Evolutionary conservation across 1,140 invertebrate genomes (phyloP).

Genomic region (Nephila pilipes): DNA sequence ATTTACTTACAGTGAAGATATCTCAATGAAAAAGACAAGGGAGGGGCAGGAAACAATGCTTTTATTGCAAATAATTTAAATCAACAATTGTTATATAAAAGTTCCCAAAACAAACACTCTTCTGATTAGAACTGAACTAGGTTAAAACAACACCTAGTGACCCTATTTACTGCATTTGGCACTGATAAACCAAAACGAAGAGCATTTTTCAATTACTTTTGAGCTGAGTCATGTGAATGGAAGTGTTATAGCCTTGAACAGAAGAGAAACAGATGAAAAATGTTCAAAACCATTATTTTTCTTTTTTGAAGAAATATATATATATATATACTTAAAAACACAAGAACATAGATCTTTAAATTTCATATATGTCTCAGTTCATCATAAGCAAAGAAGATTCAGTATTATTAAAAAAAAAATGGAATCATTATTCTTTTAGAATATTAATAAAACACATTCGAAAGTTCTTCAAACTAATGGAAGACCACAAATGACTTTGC

Average conservation of each 20-base stretch:
- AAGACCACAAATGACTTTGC: not conserved
- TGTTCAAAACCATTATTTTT: not conserved
- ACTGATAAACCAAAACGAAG: conserved; percentile 39
- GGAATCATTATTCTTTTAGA: not conserved
- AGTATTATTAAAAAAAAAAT: not conserved
- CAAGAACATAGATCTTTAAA: not conserved
- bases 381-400: not conserved
- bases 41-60: not conserved
- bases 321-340: not conserved
- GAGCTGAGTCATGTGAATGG: not conserved
- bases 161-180: conserved; percentile 39
- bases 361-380: not conserved
- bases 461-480: not conserved
- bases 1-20: conserved; percentile 33
- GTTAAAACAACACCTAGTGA: not conserved
- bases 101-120: not conserved
- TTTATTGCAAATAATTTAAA: not conserved
- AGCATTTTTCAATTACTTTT: conserved; percentile 4
- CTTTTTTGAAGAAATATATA: not conserved
- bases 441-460: no score
- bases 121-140: not conserved
- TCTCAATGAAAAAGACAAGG: not conserved
- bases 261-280: not conserved
- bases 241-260: not conserved
- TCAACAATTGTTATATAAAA: not conserved